A percentile compares a stretch with the other conserved stretches of the same genome.
These are phyloP conservation scores for Myotis davidii DNA, from an alignment of 2,113 vertebrate species.

Conservation along the genomic window DNA sequence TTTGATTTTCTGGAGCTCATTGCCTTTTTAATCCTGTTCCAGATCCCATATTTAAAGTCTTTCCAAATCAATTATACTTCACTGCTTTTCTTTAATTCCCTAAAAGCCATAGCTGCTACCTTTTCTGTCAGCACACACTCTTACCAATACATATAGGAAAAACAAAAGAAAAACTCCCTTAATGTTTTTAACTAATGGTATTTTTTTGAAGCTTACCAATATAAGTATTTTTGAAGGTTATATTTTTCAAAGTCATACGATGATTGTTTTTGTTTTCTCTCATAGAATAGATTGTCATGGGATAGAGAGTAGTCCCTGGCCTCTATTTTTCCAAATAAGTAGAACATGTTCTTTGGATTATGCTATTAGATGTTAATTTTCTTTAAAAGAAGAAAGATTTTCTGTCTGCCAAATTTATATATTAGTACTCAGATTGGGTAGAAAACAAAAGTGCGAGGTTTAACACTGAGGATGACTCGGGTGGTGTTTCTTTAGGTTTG, in stretches of 20 bases:
- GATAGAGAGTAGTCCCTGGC: conserved; percentile 56
- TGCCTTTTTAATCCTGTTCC: conserved; percentile 32
- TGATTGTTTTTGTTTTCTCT: conserved; percentile 65
- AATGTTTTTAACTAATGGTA: conserved; percentile 70
- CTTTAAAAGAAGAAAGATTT: conserved; percentile 55
- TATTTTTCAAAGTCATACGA: conserved; percentile 72
- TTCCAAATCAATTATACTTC: conserved; percentile 41
- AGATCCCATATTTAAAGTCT: background rate
- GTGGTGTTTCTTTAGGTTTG: background rate
- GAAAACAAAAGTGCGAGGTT: conserved; percentile 2
- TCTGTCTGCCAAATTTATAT: conserved; percentile 62
- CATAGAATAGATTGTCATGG: conserved; percentile 55
- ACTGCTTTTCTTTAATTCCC: conserved; percentile 46
- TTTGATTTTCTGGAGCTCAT: background rate
- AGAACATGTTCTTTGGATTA: conserved; percentile 61
- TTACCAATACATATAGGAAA: background rate
- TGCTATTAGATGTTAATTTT: conserved; percentile 64
- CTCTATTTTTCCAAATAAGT: conserved; percentile 75
- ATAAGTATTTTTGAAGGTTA: conserved; percentile 72
- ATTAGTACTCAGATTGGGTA: conserved; percentile 38
- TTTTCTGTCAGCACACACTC: conserved; percentile 34
- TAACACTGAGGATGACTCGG: background rate
- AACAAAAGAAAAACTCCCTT: conserved; percentile 26
- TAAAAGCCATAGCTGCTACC: conserved; percentile 57
- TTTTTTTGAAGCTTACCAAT: conserved; percentile 71